Base-by-base conservation (phyloP, 2,797 vertebrate species). In the Glyptemys insculpta region DNA sequence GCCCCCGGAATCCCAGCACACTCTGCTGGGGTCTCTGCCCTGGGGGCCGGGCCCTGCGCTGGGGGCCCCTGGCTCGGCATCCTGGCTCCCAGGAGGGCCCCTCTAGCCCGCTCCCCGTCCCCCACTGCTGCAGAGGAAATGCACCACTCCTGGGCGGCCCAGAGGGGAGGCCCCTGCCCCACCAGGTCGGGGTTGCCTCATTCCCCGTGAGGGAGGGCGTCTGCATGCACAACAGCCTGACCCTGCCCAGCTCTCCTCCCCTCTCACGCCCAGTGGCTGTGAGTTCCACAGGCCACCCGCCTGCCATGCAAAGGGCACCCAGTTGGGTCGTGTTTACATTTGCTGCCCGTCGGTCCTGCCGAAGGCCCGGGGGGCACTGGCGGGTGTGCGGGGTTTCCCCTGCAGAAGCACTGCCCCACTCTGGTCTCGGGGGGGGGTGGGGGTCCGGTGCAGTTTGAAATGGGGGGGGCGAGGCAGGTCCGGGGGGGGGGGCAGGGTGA, bases 91-190 rank as follows among this genome's bases (percentile, higher is more conserved):
- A n/a, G 31, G 59, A 7, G 14, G 12, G 2, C 14, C 59, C 59
- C 7, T 62, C 34, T 10, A n/a, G 9, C 34, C 16, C 8, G 8
- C 16, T 57, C 8, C 85, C 86, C 59, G 90, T 95, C 92, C 96
- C 97, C 96, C 93, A 95, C 86, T 89, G 62, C 62, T 21, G 59
- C 29, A 31, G 12, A 62, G 59, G 29, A 62, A 62, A 62, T 34
- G 29, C 29, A 31, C 31, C 29, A 44, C 44, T 6, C 44, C 44
- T 44, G 44, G 44, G 44, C 44, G 44, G 31, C 31, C 59, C 59
- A 16, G 59, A 34, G 31, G 31, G 29, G 31, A 34, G 34, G 18
- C 62, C 62, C 62, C 62, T n/a, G 16, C 62, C 34, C 34, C 34
- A 12, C 9, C 56, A 12, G 56, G 56, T 5, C 1, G 27, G 11